A percentile compares a stretch with the other conserved stretches of the same genome.
Conservation (phyloP, 2,113 vertebrate species). For the Turdus rufiventris region DNA sequence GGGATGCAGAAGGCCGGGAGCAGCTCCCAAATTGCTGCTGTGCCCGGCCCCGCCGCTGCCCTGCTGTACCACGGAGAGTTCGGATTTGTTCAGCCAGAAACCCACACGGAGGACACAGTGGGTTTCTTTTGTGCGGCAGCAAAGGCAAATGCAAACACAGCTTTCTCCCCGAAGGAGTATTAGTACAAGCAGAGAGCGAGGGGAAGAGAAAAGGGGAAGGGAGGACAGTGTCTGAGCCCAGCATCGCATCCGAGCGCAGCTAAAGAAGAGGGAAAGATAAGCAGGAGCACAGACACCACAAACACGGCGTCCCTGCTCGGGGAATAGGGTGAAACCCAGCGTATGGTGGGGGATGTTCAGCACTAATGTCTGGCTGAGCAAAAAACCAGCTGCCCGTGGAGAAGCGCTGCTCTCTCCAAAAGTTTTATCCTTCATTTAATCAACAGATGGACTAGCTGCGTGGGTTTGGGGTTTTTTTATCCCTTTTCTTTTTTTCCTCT, state of each 20-base stretch:
- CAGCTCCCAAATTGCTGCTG: not conserved
- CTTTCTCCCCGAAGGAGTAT: conserved; percentile 47
- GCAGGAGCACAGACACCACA: not conserved
- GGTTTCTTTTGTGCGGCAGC: conserved; percentile 54
- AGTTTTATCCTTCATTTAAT: conserved; percentile 74
- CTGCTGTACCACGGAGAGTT: conserved; percentile 6
- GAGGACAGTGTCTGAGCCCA: not conserved
- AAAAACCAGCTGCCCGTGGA: conserved; percentile 17
- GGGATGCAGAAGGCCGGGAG: not conserved
- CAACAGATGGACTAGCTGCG: conserved; percentile 72
- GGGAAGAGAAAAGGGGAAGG: not conserved
- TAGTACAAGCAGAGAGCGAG: not conserved
- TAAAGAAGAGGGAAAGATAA: not conserved
- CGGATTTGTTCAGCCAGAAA: conserved; percentile 63
- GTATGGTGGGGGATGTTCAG: not conserved
- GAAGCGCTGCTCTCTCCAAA: conserved; percentile 25
- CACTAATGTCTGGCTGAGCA: not conserved
- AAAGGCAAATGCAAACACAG: conserved; percentile 41
- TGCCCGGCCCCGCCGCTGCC: not conserved
- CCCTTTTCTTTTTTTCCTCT: not conserved
- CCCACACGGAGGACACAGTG: conserved; percentile 48
- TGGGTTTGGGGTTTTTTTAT: conserved; percentile 15
- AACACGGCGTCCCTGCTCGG: not conserved
- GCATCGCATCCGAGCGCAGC: not conserved
- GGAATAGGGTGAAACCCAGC: not conserved